Conservation (phyloP, 2,797 vertebrate species). For the Artibeus jamaicensis region DNA sequence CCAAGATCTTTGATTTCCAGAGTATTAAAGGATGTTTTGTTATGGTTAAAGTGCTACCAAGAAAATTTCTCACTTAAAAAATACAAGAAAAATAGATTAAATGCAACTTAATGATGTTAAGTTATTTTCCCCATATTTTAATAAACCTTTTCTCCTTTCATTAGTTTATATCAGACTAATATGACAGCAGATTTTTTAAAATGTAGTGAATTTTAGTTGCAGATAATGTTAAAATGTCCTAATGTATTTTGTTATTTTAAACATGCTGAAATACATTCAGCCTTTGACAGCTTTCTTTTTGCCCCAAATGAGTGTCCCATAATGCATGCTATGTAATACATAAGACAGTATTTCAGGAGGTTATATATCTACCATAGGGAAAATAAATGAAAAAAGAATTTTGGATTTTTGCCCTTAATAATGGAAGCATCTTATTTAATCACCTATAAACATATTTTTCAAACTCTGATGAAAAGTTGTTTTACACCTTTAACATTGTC, state of each 20-base stretch:
- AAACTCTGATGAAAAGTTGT: background rate
- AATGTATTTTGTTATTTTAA: constrained; percentile 22
- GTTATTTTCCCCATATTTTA: constrained; percentile 62
- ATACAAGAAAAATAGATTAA: constrained; percentile 54
- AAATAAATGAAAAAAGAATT: background rate
- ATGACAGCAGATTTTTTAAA: constrained; percentile 52
- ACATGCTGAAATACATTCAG: background rate
- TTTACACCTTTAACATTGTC: background rate
- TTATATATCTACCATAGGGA: background rate
- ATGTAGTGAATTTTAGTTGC: constrained; percentile 58
- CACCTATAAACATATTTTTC: background rate
- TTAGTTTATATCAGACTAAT: constrained; percentile 54
- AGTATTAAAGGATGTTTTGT: background rate
- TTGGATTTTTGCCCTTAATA: background rate
- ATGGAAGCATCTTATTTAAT: background rate
- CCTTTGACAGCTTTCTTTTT: constrained; percentile 1
- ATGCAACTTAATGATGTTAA: constrained; percentile 48
- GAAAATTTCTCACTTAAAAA: background rate
- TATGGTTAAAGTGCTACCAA: constrained; percentile 33
- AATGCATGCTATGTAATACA: background rate
- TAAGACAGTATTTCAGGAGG: background rate
- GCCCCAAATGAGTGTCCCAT: background rate
- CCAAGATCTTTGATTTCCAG: background rate
- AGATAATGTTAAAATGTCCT: constrained; percentile 8
- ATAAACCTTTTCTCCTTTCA: constrained; percentile 40